Base-by-base conservation (phyloP, 1,140 invertebrate genomes). In the Paracyclopina nana region DNA sequence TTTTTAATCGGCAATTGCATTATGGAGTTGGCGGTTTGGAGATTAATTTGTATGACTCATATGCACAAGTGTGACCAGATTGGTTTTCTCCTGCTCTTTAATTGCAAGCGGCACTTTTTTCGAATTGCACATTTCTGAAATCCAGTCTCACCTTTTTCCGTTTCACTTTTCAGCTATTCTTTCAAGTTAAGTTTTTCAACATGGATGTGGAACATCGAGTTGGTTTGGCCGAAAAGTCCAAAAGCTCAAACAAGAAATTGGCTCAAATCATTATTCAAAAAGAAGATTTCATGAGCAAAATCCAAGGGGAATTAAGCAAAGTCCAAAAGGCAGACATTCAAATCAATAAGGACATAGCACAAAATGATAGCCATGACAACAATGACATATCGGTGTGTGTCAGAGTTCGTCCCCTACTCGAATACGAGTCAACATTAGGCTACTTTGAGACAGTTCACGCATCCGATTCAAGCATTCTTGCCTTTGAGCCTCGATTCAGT, bases 321-420 rank as follows among this genome's bases (percentile, higher is more conserved):
- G 2, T 20, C 34, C 34, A 38, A 38, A 31, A 31, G 29, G 9
- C 29, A 9, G 14, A 31, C 9, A 14, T 38, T 5, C n/a, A 38
- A 16, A 3, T 8, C n/a, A 4, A 4, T n/a, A 20, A 9, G 2
- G 14, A n/a, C 34, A 9, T 3, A 2, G 42, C 14, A 6, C 14
- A 44, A 18, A 14, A 26, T 22, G 14, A n/a, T 3, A 20, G 12
- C 18, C n/a, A 18, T 5, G 42, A 44, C 3, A 24, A 22, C 12
- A 14, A 22, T 44, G 42, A 44, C 16, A 44, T 44, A n/a, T 14
- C n/a, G 16, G 42, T 44, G 12, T 44, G 42, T 24, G 24, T 44
- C 24, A 14, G 42, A n/a, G 25, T 44, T 6, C 42, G 42, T 2
- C 42, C 42, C 4, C 18, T 20, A 3, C 42, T 22, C 25, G 4